These are phyloP conservation scores for Malurus splendens DNA, from an alignment of 2,797 vertebrate species.

Conservation along the genomic window DNA sequence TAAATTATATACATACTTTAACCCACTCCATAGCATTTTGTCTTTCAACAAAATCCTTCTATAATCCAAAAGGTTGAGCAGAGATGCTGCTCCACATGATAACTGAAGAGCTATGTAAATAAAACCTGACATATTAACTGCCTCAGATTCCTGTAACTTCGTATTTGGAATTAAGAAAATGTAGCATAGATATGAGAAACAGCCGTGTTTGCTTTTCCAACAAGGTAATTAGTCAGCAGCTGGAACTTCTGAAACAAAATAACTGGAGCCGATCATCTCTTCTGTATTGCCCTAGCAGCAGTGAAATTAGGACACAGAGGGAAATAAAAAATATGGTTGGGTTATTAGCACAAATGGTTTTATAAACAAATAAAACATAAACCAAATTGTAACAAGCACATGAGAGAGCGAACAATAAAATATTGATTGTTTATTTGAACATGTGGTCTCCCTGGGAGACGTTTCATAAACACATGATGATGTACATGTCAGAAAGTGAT, in stretches of 20 bases:
- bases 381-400: background rate
- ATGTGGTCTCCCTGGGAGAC: background rate
- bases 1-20: constrained; percentile 34
- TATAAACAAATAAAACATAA: constrained; percentile 31
- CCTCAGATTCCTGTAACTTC: constrained; percentile 4
- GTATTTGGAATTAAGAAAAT: constrained; percentile 38
- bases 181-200: constrained; percentile 12
- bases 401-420: background rate
- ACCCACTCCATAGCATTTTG: constrained; percentile 30
- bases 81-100: constrained; percentile 20
- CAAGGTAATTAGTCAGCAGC: constrained; percentile 28
- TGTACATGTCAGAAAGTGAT: background rate
- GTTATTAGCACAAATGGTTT: constrained; percentile 25
- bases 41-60: constrained; percentile 33
- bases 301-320: background rate
- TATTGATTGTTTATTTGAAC: constrained; percentile 11
- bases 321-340: constrained; percentile 29
- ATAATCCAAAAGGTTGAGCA: constrained; percentile 3
- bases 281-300: background rate
- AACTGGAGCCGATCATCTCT: background rate
- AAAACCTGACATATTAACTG: constrained; percentile 38
- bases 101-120: constrained; percentile 39
- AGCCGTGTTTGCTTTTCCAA: constrained; percentile 5
- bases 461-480: background rate
- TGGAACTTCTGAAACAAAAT: constrained; percentile 38